These are phyloP conservation scores for Parnassius apollo DNA, from an alignment of 2,888 invertebrate species.

Conservation along the genomic window DNA sequence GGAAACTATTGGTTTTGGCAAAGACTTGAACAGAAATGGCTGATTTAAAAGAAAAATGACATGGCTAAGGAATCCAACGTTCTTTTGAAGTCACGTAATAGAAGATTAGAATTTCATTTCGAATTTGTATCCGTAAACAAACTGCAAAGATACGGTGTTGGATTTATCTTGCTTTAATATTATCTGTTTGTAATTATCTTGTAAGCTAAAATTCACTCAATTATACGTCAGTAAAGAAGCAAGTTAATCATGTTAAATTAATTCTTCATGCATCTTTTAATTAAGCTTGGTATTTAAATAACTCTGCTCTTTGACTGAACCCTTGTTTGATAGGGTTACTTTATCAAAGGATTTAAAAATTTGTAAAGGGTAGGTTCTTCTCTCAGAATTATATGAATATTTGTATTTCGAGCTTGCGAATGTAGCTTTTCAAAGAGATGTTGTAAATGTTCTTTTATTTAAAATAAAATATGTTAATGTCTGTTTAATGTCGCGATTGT, in stretches of 20 bases:
- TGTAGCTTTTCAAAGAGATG: slow-evolving; percentile 20
- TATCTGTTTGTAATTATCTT: not conserved
- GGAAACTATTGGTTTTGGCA: slow-evolving; percentile 15
- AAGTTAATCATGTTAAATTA: slow-evolving; percentile 9
- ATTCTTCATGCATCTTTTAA: slow-evolving; percentile 17
- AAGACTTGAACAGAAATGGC: slow-evolving; percentile 2
- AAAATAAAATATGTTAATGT: slow-evolving; percentile 25
- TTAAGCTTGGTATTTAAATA: slow-evolving; percentile 22
- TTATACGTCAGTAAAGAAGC: slow-evolving; percentile 1
- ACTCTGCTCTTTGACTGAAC: slow-evolving; percentile 44
- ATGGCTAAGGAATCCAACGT: not conserved
- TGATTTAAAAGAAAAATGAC: slow-evolving; percentile 3
- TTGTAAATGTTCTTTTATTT: slow-evolving; percentile 12
- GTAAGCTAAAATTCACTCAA: not conserved
- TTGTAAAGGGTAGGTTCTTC: slow-evolving; percentile 28
- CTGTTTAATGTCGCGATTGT: slow-evolving; percentile 28
- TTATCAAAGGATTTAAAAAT: slow-evolving; percentile 54
- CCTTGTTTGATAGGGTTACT: slow-evolving; percentile 46
- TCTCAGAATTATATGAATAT: slow-evolving; percentile 18
- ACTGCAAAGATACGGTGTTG: not conserved
- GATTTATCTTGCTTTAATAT: not conserved
- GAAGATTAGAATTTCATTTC: not conserved
- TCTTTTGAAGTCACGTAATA: slow-evolving; percentile 1
- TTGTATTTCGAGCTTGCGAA: slow-evolving; percentile 18
- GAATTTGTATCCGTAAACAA: not conserved